A percentile compares a stretch with the other conserved stretches of the same genome.
phyloP scores from a whole-genome alignment of 2,113 vertebrate genomes.

The Dolichallabes microphthalmus region DNA sequence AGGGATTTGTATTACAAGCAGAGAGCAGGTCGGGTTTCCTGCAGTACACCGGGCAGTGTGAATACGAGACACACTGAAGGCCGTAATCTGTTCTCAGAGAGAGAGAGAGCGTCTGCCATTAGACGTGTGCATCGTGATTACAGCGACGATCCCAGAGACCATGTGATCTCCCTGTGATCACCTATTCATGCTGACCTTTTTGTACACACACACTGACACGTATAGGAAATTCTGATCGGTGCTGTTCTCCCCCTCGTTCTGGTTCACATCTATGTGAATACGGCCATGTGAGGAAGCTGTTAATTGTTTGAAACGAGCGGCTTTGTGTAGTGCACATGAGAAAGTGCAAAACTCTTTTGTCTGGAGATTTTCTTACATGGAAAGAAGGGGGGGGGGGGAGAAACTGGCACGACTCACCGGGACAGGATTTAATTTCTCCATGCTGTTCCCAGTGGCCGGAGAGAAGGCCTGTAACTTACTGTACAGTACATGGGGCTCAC shows the following conservation, averaged over 20 bases:
- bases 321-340: constrained; percentile 52
- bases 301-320: constrained; percentile 41
- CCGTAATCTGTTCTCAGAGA: background rate
- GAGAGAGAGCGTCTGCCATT: background rate
- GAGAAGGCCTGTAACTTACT: constrained; percentile 32
- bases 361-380: constrained; percentile 31
- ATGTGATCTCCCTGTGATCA: constrained; percentile 34
- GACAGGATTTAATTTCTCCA: constrained; percentile 38
- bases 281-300: background rate
- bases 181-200: constrained; percentile 36
- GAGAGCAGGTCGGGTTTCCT: constrained; percentile 8
- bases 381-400: too few species aligned
- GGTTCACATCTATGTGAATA: constrained; percentile 40
- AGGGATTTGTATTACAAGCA: constrained; percentile 22
- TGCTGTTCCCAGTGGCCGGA: constrained; percentile 31
- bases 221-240: constrained; percentile 49
- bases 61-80: background rate
- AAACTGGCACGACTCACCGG: constrained; percentile 35
- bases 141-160: background rate
- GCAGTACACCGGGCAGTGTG: background rate
- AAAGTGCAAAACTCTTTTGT: constrained; percentile 44
- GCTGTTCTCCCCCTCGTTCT: constrained; percentile 34
- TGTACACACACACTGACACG: constrained; percentile 48
- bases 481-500: background rate
- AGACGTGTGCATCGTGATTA: constrained; percentile 26